phyloP scores from a whole-genome alignment of 2,113 vertebrate genomes.

The Lethenteron camtschaticum region DNA sequence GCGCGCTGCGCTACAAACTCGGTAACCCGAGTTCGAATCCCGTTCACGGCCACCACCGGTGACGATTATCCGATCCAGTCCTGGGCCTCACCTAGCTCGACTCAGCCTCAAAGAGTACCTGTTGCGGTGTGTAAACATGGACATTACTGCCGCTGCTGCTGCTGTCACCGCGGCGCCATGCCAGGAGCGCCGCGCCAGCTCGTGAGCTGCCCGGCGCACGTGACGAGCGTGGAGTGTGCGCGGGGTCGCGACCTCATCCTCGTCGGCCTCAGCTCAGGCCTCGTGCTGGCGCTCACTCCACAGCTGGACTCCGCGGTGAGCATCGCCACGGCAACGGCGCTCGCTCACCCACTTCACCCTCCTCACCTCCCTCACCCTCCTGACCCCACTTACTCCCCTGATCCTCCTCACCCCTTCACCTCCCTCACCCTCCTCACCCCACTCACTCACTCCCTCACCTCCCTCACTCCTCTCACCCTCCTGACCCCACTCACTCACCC shows the following conservation, averaged over 20 bases:
- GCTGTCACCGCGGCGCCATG: conserved; percentile 11
- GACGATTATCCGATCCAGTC: too few species aligned
- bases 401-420: background rate
- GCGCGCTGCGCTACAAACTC: background rate
- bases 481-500: too few species aligned
- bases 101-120: too few species aligned
- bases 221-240: conserved; percentile 15
- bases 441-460: too few species aligned
- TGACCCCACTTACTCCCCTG: background rate
- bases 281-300: conserved; percentile 21
- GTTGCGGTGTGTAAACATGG: too few species aligned
- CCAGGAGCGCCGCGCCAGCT: conserved; percentile 10
- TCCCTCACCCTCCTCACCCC: too few species aligned
- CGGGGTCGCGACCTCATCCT: conserved; percentile 10
- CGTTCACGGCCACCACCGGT: too few species aligned
- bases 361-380: background rate
- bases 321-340: background rate
- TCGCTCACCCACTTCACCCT: background rate
- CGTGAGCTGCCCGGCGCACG: conserved; percentile 15
- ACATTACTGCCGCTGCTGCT: conserved; percentile 10
- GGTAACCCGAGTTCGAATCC: too few species aligned
- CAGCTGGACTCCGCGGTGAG: background rate
- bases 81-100: too few species aligned
- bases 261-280: conserved; percentile 21
- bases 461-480: too few species aligned